Evolutionary conservation across 92 coral and sea anemone species (phyloP).

Genomic region (Anthopleura xanthogrammica): DNA sequence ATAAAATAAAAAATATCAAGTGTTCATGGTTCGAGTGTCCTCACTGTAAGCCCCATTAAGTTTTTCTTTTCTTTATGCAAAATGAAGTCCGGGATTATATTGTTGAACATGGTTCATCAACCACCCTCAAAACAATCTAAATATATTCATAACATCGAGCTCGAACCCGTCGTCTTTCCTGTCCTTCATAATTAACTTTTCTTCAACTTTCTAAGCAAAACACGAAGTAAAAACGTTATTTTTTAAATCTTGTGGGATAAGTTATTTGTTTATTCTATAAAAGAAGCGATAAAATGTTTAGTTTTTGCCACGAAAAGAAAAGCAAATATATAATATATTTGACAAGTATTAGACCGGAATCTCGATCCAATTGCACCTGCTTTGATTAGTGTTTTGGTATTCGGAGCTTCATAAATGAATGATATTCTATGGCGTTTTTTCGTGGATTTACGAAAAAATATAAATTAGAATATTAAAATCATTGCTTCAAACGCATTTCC

Average conservation of each 20-base stretch:
- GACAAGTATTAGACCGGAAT: neutral
- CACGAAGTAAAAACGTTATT: neutral
- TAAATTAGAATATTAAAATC: neutral
- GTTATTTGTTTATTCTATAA: neutral
- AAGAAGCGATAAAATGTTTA: neutral
- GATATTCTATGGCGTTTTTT: neutral
- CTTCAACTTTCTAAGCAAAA: neutral
- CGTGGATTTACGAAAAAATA: neutral
- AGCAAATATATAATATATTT: neutral
- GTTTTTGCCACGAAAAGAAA: neutral
- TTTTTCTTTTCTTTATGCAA: neutral
- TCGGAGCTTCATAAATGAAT: constrained; percentile 17
- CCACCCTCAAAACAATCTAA: neutral
- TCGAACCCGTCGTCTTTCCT: neutral
- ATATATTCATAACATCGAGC: neutral
- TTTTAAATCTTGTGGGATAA: neutral
- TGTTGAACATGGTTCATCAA: neutral
- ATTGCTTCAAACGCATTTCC: neutral
- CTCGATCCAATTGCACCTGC: neutral
- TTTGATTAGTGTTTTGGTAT: constrained; percentile 23
- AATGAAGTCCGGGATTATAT: neutral
- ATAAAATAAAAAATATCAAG: too few species aligned
- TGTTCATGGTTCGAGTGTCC: too few species aligned
- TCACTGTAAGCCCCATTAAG: too few species aligned
- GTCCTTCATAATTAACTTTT: neutral